These are phyloP conservation scores for Melanotaenia nigrans DNA, from an alignment of 2,797 vertebrate species.

Conservation along the genomic window DNA sequence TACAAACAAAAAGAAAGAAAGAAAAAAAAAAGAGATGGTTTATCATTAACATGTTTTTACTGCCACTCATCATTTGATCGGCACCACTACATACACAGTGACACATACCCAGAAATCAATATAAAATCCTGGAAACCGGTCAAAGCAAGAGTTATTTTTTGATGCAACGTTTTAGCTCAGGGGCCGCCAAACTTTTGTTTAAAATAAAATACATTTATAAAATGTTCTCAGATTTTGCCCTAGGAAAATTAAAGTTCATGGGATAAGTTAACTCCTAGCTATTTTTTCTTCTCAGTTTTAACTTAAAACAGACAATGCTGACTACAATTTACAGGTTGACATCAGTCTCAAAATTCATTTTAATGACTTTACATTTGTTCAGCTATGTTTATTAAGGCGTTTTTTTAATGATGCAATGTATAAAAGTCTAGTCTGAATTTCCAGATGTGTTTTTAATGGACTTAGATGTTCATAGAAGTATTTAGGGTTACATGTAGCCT, in stretches of 20 bases:
- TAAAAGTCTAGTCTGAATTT: constrained; percentile 57
- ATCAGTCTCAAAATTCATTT: constrained; percentile 74
- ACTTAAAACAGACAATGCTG: constrained; percentile 65
- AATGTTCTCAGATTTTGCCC: constrained; percentile 57
- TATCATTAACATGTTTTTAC: constrained; percentile 82
- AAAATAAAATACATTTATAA: constrained; percentile 63
- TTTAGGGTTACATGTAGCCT: constrained; percentile 77
- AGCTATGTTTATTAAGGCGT: constrained; percentile 82
- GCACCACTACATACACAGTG: constrained; percentile 81
- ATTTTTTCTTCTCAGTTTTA: constrained; percentile 41
- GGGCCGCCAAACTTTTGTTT: constrained; percentile 60
- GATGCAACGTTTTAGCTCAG: constrained; percentile 67
- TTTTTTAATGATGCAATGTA: constrained; percentile 67
- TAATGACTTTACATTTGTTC: constrained; percentile 76
- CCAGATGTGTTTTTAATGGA: constrained; percentile 51
- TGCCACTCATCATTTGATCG: constrained; percentile 75
- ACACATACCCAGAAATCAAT: constrained; percentile 78
- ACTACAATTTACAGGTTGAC: constrained; percentile 77
- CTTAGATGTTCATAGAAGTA: constrained; percentile 66
- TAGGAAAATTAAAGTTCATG: constrained; percentile 51
- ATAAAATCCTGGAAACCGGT: constrained; percentile 62
- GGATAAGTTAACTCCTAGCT: constrained; percentile 71
- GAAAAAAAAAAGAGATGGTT: constrained; percentile 73
- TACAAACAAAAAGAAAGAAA: constrained; percentile 81
- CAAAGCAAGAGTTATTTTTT: constrained; percentile 61